Evolutionary conservation across 2,888 invertebrate species (phyloP).

Genomic region (Sphaeridia pumilis): DNA sequence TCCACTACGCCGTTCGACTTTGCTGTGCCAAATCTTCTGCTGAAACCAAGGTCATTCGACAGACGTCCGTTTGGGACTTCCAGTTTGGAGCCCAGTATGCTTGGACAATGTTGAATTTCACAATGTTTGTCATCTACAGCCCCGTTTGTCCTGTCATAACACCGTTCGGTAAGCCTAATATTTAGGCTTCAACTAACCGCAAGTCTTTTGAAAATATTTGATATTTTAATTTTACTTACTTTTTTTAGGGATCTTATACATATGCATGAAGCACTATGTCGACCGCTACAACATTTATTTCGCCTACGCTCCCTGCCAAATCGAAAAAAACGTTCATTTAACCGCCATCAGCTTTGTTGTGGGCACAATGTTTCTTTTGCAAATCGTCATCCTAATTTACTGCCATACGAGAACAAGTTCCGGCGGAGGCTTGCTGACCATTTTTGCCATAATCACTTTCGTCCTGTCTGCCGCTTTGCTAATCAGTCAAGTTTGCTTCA

Average conservation of each 20-base stretch:
- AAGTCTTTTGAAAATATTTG: too few relatives aligned
- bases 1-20: conserved; percentile 72
- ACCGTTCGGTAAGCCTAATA: conserved; percentile 66
- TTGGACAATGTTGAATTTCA: conserved; percentile 80
- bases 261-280: conserved; percentile 78
- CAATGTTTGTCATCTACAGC: conserved; percentile 81
- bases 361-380: conserved; percentile 60
- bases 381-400: conserved; percentile 54
- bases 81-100: conserved; percentile 90
- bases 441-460: conserved; percentile 48
- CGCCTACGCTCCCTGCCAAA: conserved; percentile 77
- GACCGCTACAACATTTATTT: conserved; percentile 93
- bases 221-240: too few relatives aligned
- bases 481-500: conserved; percentile 41
- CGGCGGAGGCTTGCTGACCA: conserved; percentile 8
- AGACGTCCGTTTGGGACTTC: conserved; percentile 79
- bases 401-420: conserved; percentile 4
- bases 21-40: conserved; percentile 69
- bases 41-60: conserved; percentile 68
- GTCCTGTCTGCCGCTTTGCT: conserved; percentile 52
- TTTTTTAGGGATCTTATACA: conserved; percentile 56
- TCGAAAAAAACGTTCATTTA: conserved; percentile 70
- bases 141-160: conserved; percentile 84
- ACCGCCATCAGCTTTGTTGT: conserved; percentile 75
- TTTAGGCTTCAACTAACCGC: too few relatives aligned